phyloP scores from a whole-genome alignment of 1,140 invertebrate species.

The Oscheius sp. region DNA sequence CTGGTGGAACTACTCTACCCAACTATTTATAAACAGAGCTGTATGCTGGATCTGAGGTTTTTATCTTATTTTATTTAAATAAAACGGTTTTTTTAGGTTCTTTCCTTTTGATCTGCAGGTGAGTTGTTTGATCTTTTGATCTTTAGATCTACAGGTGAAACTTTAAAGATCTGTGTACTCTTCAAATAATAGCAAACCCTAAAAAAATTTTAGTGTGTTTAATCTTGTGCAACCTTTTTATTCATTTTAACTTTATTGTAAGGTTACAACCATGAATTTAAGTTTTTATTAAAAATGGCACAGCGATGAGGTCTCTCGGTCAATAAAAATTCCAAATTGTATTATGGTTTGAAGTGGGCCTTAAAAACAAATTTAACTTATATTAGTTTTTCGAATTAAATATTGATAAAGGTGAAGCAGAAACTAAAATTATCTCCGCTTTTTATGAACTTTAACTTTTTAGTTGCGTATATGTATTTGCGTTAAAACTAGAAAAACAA shows the following conservation, averaged over 20 bases:
- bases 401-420: neutral
- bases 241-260: neutral
- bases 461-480: neutral
- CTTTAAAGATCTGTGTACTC: neutral
- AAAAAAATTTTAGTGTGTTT: neutral
- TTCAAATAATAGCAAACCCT: neutral
- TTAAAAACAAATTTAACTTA: neutral
- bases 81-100: no score
- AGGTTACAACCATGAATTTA: neutral
- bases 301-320: neutral
- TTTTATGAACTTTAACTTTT: neutral
- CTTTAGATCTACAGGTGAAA: neutral
- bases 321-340: neutral
- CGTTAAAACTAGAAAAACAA: neutral
- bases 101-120: constrained; percentile 51
- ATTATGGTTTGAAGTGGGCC: neutral
- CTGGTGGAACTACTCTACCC: constrained; percentile 51
- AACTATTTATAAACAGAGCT: constrained; percentile 52
- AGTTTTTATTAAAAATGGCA: neutral
- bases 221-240: neutral
- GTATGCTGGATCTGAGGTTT: constrained; percentile 52
- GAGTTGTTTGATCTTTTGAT: neutral
- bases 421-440: neutral
- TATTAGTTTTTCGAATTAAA: no score
- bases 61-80: no score